Evolutionary conservation across 2,113 vertebrate species (phyloP).

Genomic region (Calyptomena viridis): DNA sequence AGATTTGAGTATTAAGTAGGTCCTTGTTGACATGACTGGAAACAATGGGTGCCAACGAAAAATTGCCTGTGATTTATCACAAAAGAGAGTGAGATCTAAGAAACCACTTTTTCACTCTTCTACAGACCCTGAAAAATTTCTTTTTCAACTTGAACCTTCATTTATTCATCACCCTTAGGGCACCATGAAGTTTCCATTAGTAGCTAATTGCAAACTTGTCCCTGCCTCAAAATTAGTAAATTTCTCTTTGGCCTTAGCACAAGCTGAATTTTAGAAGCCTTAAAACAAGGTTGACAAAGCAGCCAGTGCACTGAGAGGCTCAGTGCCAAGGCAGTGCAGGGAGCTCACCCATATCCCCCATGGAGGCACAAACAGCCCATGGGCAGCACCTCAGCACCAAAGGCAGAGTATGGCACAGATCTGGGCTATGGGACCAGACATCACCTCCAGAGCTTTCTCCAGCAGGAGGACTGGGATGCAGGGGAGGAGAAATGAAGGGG

Average conservation of each 20-base stretch:
- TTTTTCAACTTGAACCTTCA: neutral
- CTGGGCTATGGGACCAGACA: neutral
- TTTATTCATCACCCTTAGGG: neutral
- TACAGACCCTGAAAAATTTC: neutral
- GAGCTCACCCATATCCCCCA: neutral
- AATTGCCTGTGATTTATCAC: neutral
- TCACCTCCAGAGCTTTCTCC: neutral
- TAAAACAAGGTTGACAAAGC: neutral
- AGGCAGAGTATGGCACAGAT: neutral
- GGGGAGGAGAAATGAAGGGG: neutral
- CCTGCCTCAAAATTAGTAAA: neutral
- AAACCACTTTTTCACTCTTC: neutral
- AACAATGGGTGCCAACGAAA: neutral
- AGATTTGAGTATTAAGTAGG: conserved; percentile 13
- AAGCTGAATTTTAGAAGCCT: neutral
- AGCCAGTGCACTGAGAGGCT: neutral
- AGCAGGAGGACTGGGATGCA: neutral
- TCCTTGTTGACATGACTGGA: conserved; percentile 7
- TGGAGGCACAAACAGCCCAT: neutral
- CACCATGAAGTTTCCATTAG: neutral
- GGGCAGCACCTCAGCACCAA: neutral
- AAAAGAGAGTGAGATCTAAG: neutral
- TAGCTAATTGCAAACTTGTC: neutral
- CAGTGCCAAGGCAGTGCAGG: neutral
- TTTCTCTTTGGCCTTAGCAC: neutral